A percentile compares a stretch with the other conserved stretches of the same genome.
phyloP scores from a whole-genome alignment of 2,113 vertebrate genomes.

The Pygoscelis adeliae region DNA sequence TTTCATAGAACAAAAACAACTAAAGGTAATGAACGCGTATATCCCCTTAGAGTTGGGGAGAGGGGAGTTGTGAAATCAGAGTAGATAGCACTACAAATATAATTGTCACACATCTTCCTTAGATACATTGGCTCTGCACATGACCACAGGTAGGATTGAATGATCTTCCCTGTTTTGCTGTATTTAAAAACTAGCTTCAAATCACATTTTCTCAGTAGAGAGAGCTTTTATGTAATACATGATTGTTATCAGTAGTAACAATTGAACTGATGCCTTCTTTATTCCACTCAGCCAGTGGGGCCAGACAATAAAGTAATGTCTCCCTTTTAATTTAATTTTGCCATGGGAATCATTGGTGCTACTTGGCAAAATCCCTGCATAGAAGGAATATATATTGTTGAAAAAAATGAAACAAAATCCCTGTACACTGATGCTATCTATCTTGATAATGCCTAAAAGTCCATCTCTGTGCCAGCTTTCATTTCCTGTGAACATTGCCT shows the following conservation, averaged over 20 bases:
- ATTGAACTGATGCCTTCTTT: background rate
- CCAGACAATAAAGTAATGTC: background rate
- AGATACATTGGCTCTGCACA: background rate
- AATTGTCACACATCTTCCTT: background rate
- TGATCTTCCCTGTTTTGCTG: background rate
- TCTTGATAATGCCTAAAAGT: background rate
- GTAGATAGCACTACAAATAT: background rate
- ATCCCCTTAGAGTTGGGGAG: background rate
- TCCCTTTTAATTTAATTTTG: conserved; percentile 10
- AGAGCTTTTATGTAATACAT: background rate
- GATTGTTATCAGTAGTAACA: background rate
- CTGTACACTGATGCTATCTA: background rate
- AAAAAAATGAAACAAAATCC: background rate
- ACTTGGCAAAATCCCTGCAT: background rate
- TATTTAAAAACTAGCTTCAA: background rate
- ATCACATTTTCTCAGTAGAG: background rate
- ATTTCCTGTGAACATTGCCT: background rate
- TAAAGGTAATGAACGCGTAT: background rate
- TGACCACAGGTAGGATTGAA: background rate
- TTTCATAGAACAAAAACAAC: background rate
- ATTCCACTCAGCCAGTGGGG: background rate
- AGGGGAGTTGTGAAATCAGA: background rate
- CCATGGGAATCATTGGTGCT: background rate
- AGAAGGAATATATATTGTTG: background rate
- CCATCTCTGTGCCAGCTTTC: background rate